Conservation (phyloP, 2,888 invertebrate species). For the Geophilus truncorum region DNA sequence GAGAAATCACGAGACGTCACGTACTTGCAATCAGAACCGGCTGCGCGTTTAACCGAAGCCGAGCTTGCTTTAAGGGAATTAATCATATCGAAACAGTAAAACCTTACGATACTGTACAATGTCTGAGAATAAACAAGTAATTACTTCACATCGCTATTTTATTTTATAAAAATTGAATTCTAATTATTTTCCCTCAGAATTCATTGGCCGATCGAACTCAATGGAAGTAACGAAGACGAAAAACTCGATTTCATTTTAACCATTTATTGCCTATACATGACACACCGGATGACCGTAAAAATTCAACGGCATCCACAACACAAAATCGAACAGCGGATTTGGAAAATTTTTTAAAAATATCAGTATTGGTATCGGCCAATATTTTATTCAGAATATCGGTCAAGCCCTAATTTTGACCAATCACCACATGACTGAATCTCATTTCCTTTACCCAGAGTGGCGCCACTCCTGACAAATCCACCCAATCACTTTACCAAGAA, state of each 20-base stretch:
- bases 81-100: constrained; percentile 62
- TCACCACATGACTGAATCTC: not conserved
- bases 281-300: constrained; percentile 65
- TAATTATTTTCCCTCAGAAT: constrained; percentile 44
- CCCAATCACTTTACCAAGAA: not conserved
- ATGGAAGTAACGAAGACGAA: constrained; percentile 61
- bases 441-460: not conserved
- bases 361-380: no score
- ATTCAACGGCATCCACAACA: no score
- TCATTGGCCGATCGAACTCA: constrained; percentile 51
- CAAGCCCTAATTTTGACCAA: no score
- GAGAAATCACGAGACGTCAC: constrained; percentile 45
- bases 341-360: no score
- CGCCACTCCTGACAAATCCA: not conserved
- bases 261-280: constrained; percentile 79
- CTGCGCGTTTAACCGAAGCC: no score
- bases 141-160: constrained; percentile 35
- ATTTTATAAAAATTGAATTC: not conserved
- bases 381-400: no score
- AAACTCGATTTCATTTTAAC: constrained; percentile 82
- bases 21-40: no score
- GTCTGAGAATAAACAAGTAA: constrained; percentile 49
- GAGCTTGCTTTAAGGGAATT: constrained; percentile 54
- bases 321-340: no score
- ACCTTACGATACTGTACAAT: constrained; percentile 62